A percentile compares a stretch with the other conserved stretches of the same genome.
phyloP scores from a whole-genome alignment of 2,888 invertebrate genomes.

The Cosmia trapezina region DNA sequence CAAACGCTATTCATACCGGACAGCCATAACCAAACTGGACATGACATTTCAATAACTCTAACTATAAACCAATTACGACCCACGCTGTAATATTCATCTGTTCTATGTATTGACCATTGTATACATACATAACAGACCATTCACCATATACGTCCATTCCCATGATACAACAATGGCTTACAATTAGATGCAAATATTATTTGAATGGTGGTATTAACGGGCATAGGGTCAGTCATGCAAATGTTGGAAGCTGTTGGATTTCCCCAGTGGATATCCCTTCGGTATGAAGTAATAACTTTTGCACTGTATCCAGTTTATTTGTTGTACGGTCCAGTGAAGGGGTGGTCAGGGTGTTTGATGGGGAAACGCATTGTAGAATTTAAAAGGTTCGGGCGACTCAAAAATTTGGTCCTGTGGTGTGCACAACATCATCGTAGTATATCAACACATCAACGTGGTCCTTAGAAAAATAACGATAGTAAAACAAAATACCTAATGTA shows the following conservation, averaged over 20 bases:
- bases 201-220: slow-evolving; percentile 80
- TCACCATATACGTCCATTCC: slow-evolving; percentile 75
- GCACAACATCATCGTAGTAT: too few species aligned
- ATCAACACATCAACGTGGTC: too few species aligned
- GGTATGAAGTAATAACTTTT: slow-evolving; percentile 79
- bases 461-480: not conserved
- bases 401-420: not conserved
- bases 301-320: slow-evolving; percentile 61
- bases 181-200: slow-evolving; percentile 89
- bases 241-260: slow-evolving; percentile 81
- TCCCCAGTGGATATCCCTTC: slow-evolving; percentile 83
- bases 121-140: slow-evolving; percentile 41
- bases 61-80: slow-evolving; percentile 61
- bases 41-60: slow-evolving; percentile 56
- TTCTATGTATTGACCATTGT: slow-evolving; percentile 49
- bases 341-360: slow-evolving; percentile 44
- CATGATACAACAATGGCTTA: slow-evolving; percentile 85
- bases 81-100: slow-evolving; percentile 50
- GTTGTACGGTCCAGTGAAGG: slow-evolving; percentile 62
- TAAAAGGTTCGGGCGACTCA: not conserved
- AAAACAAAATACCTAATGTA: not conserved
- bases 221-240: slow-evolving; percentile 85
- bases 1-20: slow-evolving; percentile 28
- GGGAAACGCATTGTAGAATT: slow-evolving; percentile 18
- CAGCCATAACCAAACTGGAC: slow-evolving; percentile 46